Evolutionary conservation across 2,113 vertebrate genomes (phyloP), one percentile per base, ranked within the genome.

Genomic region (Piaya cayana): DNA sequence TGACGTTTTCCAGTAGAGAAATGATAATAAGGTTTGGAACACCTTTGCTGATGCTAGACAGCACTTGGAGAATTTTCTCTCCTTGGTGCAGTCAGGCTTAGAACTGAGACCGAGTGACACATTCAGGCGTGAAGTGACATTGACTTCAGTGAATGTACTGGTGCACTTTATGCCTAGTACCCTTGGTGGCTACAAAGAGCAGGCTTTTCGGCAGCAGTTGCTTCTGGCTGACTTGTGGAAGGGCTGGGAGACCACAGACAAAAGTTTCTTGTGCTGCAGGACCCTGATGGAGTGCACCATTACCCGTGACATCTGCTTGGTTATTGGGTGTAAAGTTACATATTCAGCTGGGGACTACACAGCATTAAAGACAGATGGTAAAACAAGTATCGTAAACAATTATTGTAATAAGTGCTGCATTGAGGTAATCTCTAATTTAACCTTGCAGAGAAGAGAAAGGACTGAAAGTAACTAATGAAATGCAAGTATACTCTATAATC

Each of bases 291-390:
- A 32, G 49, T 77, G 45, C 22, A 8, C 49, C 58, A 53, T 95
- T 88, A 86, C 86, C 82, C 76, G 4, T 22, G 86, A 95, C 97
- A 97, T 96, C 97, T 97, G 96, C 84, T 93, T 83, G 78, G 75
- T 88, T 97, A 84, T 93, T 92, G 78, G 82, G 30, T 97, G 77
- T 96, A 93, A 96, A 97, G 94, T 94, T 91, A 42, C 72, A 81
- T 88, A 95, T 93, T 95, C 97, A 97, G 78, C 88, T 92, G 94
- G 96, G 91, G 94, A 89, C 89, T 90, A 50, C 68, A 76, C 88
- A 93, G 80, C 82, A 79, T 96, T 96, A 91, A 96, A 97, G 97
- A 94, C 97, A 98, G 97, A 97, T 98, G 97, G 97, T 86, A 87
- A 96, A 97, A 96, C 91, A 96, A 70, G 78, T 93, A 96, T 97